Percentiles rank a stretch among this genome's conserved stretches.
These are phyloP conservation scores for Graphium colonna DNA, from an alignment of 2,888 invertebrate species.

Conservation along the genomic window DNA sequence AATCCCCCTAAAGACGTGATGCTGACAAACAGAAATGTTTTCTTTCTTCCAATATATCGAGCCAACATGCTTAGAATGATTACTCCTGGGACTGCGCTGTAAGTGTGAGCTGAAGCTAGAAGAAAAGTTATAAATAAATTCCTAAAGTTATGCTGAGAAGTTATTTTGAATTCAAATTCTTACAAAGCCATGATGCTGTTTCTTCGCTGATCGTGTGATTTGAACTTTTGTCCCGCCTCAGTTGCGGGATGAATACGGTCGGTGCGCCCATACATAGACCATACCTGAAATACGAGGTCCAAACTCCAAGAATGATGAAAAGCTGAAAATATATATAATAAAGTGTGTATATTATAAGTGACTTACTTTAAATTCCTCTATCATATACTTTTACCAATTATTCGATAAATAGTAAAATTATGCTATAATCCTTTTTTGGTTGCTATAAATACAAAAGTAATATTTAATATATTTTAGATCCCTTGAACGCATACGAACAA, in stretches of 20 bases:
- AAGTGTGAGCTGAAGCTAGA: conserved; percentile 19
- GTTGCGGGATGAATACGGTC: conserved; percentile 21
- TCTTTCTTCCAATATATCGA: conserved; percentile 7
- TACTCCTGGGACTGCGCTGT: conserved; percentile 1
- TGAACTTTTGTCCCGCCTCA: conserved; percentile 4
- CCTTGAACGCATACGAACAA: too few relatives aligned
- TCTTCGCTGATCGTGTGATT: conserved; percentile 34
- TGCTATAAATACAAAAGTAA: too few relatives aligned
- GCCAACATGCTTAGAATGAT: not conserved
- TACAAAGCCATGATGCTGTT: conserved; percentile 52
- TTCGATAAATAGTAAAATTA: too few relatives aligned
- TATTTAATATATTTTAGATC: too few relatives aligned
- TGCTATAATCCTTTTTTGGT: too few relatives aligned
- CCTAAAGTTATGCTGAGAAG: not conserved
- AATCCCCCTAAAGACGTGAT: conserved; percentile 6
- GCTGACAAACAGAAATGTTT: not conserved
- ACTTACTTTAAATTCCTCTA: too few relatives aligned
- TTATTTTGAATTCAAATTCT: too few relatives aligned
- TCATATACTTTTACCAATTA: too few relatives aligned
- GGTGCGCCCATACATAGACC: conserved; percentile 16
- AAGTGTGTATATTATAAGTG: too few relatives aligned
- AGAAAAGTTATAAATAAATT: conserved; percentile 20
- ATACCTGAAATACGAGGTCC: conserved; percentile 2
- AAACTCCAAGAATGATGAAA: not conserved
- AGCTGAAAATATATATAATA: too few relatives aligned